Percentiles rank a stretch among this genome's conserved stretches.
Conservation (phyloP, 2,113 vertebrate species). For the Nyctereutes procyonoides region DNA sequence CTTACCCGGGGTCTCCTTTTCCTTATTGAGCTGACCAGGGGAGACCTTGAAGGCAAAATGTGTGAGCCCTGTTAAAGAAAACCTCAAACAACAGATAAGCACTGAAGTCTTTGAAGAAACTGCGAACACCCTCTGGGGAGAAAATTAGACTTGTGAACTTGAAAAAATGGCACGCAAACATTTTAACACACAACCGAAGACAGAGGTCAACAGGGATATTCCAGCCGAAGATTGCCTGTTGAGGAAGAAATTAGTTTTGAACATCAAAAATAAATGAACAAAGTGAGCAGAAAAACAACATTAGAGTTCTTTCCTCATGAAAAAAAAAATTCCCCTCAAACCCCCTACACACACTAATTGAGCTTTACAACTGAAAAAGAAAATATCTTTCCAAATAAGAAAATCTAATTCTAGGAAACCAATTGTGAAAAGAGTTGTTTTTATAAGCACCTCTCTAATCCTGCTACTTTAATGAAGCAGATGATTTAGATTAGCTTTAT, state of each 20-base stretch:
- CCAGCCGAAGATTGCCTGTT: constrained; percentile 81
- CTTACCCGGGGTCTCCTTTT: constrained; percentile 61
- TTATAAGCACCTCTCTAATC: not conserved
- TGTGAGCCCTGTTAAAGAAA: constrained; percentile 71
- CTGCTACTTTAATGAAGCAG: not conserved
- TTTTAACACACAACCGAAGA: constrained; percentile 80
- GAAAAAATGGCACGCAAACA: constrained; percentile 68
- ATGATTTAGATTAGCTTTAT: not conserved
- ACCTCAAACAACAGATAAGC: constrained; percentile 77
- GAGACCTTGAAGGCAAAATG: constrained; percentile 73
- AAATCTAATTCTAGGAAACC: constrained; percentile 34
- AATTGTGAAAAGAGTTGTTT: not conserved
- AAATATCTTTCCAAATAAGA: constrained; percentile 46
- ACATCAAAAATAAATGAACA: constrained; percentile 81
- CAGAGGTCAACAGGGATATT: constrained; percentile 76
- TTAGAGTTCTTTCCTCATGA: constrained; percentile 64
- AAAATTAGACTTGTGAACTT: constrained; percentile 85
- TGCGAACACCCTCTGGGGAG: constrained; percentile 82
- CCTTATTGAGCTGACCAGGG: constrained; percentile 60
- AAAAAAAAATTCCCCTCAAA: not conserved
- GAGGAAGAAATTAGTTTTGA: constrained; percentile 85
- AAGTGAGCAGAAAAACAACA: constrained; percentile 56
- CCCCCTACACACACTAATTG: not conserved
- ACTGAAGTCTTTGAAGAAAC: constrained; percentile 82
- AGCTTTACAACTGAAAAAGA: constrained; percentile 49